Evolutionary conservation across 2,888 invertebrate species (phyloP).

Genomic region (Dasypogon diadema): DNA sequence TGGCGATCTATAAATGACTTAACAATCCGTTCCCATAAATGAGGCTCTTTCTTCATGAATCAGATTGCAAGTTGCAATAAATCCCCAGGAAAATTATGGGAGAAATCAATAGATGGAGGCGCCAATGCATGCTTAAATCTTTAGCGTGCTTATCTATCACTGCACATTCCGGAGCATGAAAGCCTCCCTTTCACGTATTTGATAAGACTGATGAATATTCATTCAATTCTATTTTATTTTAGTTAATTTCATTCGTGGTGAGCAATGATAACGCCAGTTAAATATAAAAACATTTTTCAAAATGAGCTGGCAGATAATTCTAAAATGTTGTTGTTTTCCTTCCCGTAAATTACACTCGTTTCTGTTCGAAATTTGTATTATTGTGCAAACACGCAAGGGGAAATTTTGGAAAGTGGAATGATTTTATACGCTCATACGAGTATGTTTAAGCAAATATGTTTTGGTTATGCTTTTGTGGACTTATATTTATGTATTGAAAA

Average conservation of each 20-base stretch:
- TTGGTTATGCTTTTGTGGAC: too few relatives aligned
- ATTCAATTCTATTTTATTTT: background rate
- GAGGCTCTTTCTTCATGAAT: background rate
- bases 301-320: background rate
- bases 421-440: too few relatives aligned
- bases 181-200: background rate
- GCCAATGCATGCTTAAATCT: constrained; percentile 4
- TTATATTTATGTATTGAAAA: too few relatives aligned
- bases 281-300: background rate
- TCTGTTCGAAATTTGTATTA: too few relatives aligned
- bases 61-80: background rate
- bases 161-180: background rate
- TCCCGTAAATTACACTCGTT: too few relatives aligned
- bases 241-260: background rate
- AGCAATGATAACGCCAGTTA: background rate
- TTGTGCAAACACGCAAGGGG: too few relatives aligned
- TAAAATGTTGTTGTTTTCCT: too few relatives aligned
- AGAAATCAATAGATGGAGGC: background rate
- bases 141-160: background rate
- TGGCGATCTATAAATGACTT: constrained; percentile 1
- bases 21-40: background rate
- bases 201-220: background rate
- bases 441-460: too few relatives aligned
- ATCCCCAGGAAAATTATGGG: background rate
- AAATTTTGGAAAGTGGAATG: too few relatives aligned